Evolutionary conservation across 2,888 invertebrate species (phyloP), one percentile per base, ranked within the genome.

Genomic region (Disparrhopalites patrizii): DNA sequence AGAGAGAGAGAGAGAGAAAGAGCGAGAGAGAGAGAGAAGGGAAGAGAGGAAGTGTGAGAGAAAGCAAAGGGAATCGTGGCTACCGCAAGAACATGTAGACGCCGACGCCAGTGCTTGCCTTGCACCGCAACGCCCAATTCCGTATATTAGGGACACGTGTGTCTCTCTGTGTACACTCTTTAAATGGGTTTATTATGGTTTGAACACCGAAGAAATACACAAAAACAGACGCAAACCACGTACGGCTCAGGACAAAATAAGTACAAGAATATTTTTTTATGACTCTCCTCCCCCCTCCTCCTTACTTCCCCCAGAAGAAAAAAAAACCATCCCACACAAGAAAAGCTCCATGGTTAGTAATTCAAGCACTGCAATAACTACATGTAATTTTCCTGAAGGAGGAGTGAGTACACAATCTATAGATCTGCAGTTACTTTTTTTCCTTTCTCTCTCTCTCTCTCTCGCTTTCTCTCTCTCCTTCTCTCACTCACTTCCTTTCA

Each of bases 71-170:
- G n/a, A n/a, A n/a, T n/a, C n/a, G n/a, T n/a, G n/a, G n/a, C n/a
- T n/a, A 25, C 54, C 54, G 54, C 54, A 54, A 33, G 55, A 33
- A 55, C 55, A 23, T 55, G 55, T 55, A 55, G 55, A 55, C 55
- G 55, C 55, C 55, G 55, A 55, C 55, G 55, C 55, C 36, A 55
- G 47, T 33, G 13, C 33, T 8, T 25, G 18, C 31, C 31, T 54
- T 30, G 28, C 58, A 40, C 58, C 58, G 58, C 58, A 58, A 58
- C 58, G 58, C 58, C 58, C 58, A 58, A 58, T 58, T 43, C n/a
- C 28, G 13, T 58, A 30, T 58, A 58, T 55, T 31, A 33, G 7
- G 23, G 20, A 33, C 55, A 55, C 55, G 55, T 55, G 55, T 55
- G n/a, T n/a, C n/a, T n/a, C n/a, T n/a, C n/a, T n/a, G n/a, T n/a